Percentiles rank a stretch among this genome's conserved stretches.
These are phyloP conservation scores for Drosophila testacea DNA, from an alignment of 2,888 invertebrate genomes.

Conservation along the genomic window DNA sequence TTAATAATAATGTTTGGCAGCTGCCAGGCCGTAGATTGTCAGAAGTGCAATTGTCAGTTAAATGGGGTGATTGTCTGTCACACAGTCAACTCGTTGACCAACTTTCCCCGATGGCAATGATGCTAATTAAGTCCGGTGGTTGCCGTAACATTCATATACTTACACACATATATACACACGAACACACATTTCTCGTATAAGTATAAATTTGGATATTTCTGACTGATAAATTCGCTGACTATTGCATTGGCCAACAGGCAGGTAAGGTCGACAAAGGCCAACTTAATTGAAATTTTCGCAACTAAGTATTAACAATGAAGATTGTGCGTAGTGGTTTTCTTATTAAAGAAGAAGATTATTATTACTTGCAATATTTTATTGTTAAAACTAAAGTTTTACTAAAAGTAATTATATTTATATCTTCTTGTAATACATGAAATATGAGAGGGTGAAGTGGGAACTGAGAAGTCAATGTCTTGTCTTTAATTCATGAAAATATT, in stretches of 20 bases:
- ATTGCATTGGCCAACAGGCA: constrained; percentile 1
- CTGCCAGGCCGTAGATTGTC: constrained; percentile 50
- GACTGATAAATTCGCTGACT: not conserved
- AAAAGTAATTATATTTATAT: too few species aligned
- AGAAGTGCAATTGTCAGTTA: constrained; percentile 68
- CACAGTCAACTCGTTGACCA: constrained; percentile 39
- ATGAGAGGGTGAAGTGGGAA: too few species aligned
- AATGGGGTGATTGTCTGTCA: constrained; percentile 53
- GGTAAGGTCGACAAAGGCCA: constrained; percentile 49
- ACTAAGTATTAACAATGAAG: constrained; percentile 28
- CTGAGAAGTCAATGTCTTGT: too few species aligned
- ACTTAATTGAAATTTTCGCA: constrained; percentile 66
- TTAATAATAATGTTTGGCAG: constrained; percentile 57
- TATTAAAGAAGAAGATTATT: not conserved
- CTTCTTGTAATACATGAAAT: too few species aligned
- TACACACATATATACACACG: not conserved
- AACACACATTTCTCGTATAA: not conserved
- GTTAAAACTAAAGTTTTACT: too few species aligned
- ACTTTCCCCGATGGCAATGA: constrained; percentile 47
- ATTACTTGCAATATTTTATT: too few species aligned
- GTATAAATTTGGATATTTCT: not conserved
- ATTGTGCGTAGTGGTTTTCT: constrained; percentile 4
- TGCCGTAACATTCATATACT: constrained; percentile 14
- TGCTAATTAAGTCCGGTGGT: constrained; percentile 62
- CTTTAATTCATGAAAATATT: too few species aligned